phyloP scores from a whole-genome alignment of 2,113 vertebrate genomes.

The Haemorhous mexicanus region DNA sequence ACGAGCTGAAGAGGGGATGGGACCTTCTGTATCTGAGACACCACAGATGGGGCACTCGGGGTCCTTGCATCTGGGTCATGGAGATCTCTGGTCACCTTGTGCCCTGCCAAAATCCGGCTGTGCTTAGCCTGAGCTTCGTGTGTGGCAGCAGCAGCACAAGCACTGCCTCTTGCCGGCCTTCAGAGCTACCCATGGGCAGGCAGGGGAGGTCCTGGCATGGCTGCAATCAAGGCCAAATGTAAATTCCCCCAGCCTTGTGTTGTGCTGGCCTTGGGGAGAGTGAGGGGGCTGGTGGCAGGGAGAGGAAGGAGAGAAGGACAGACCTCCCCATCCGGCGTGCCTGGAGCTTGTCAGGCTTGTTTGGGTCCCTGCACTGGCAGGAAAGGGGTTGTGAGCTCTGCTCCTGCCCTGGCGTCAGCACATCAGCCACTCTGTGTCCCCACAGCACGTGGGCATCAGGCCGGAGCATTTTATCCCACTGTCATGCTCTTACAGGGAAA shows the following conservation, averaged over 20 bases:
- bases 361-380: accelerated
- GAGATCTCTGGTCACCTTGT: background rate
- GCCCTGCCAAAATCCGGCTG: background rate
- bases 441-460: accelerated
- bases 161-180: background rate
- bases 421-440: background rate
- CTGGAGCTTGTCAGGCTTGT: background rate
- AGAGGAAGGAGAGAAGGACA: background rate
- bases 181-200: background rate
- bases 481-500: background rate
- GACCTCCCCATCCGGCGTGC: accelerated
- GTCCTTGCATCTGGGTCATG: background rate
- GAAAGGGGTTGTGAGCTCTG: background rate
- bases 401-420: background rate
- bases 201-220: background rate
- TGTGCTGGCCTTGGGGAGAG: background rate
- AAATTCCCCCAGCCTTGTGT: background rate
- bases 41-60: accelerated
- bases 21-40: background rate
- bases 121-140: background rate
- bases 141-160: background rate
- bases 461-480: background rate
- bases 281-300: background rate
- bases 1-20: background rate
- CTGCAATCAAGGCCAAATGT: background rate